Percentiles rank a stretch among this genome's conserved stretches.
These are phyloP conservation scores for Hyperopisus bebe DNA, from an alignment of 2,113 vertebrate species.

Conservation along the genomic window DNA sequence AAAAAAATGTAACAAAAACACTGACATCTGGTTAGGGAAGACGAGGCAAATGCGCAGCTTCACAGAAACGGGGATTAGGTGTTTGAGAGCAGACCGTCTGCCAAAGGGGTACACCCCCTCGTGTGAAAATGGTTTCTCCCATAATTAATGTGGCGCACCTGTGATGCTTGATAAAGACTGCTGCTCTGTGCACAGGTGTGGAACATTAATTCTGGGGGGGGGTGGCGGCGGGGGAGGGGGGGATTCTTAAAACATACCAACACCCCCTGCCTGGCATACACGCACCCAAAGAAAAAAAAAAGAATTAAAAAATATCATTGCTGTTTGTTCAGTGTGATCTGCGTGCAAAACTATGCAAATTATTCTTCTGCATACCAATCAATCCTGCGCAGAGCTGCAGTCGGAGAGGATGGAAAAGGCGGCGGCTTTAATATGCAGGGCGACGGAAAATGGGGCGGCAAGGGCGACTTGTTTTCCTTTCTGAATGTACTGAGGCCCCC, in stretches of 20 bases:
- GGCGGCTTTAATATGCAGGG: conserved; percentile 22
- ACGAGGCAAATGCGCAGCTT: conserved; percentile 48
- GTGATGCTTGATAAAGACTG: conserved; percentile 73
- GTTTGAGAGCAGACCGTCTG: conserved; percentile 60
- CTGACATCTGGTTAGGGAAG: conserved; percentile 14
- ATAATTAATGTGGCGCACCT: conserved; percentile 73
- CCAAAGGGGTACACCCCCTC: conserved; percentile 48
- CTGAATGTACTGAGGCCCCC: conserved; percentile 15
- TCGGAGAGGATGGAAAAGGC: conserved; percentile 44
- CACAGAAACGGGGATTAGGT: conserved; percentile 52
- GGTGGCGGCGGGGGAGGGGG: conserved; percentile 37
- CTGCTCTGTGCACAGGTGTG: conserved; percentile 72
- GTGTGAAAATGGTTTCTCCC: conserved; percentile 64
- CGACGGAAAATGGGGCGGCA: conserved; percentile 42
- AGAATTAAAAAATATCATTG: conserved; percentile 30
- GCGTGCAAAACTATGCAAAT: conserved; percentile 66
- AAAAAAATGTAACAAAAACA: background rate
- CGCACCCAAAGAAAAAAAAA: conserved; percentile 31
- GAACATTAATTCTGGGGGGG: conserved; percentile 76
- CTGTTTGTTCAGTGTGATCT: conserved; percentile 47
- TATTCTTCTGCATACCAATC: conserved; percentile 56
- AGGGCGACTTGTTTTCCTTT: conserved; percentile 27
- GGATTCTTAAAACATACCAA: conserved; percentile 34
- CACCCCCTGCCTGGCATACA: conserved; percentile 25
- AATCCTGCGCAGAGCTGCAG: conserved; percentile 59